phyloP scores from a whole-genome alignment of 2,888 invertebrate genomes.

The Drosophila meridiana region DNA sequence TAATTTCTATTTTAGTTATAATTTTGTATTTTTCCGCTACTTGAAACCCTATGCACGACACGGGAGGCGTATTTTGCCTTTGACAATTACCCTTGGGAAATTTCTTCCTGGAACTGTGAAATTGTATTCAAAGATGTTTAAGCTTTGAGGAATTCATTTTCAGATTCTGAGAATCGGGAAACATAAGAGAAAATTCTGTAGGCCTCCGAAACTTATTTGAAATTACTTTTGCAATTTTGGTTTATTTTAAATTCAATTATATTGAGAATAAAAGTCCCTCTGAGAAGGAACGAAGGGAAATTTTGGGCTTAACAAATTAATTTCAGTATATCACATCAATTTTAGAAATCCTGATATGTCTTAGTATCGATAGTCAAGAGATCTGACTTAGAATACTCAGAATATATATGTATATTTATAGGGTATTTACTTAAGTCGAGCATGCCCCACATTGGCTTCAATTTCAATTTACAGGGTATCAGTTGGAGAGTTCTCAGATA shows the following conservation, averaged over 20 bases:
- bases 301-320: not conserved
- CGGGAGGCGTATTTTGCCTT: not conserved
- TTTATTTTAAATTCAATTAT: not conserved
- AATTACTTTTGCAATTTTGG: not conserved
- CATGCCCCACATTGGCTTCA: not conserved
- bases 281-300: not conserved
- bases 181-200: not conserved
- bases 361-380: too few species aligned
- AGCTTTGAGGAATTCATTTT: constrained; percentile 1
- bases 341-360: too few species aligned
- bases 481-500: not conserved
- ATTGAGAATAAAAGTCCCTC: not conserved
- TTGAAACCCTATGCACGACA: not conserved
- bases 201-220: not conserved
- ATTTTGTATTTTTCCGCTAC: not conserved
- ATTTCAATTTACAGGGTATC: not conserved
- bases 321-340: not conserved
- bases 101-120: not conserved
- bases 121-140: not conserved
- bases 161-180: not conserved
- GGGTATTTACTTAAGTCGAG: not conserved
- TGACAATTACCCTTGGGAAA: constrained; percentile 1
- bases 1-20: not conserved
- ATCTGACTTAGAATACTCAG: too few species aligned
- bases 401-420: not conserved